These are phyloP conservation scores for Macquaria australasica DNA, from an alignment of 2,113 vertebrate genomes.

Conservation along the genomic window DNA sequence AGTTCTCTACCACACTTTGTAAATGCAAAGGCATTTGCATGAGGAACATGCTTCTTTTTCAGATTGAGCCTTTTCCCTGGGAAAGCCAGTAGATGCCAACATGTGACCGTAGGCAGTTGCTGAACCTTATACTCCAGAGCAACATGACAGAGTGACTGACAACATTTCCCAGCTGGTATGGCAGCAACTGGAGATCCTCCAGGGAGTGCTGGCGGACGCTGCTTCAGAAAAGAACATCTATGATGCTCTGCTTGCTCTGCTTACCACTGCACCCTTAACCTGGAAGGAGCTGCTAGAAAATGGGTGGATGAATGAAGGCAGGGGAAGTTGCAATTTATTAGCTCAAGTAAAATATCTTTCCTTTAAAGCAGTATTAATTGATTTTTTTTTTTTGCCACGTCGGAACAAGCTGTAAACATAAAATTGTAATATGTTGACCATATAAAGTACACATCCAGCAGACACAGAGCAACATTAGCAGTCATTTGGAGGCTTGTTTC, in stretches of 20 bases:
- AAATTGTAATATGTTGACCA: neutral
- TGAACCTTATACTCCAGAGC: conserved; percentile 27
- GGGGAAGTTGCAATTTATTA: neutral
- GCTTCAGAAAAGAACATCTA: conserved; percentile 35
- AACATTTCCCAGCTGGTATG: conserved; percentile 38
- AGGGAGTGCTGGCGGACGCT: conserved; percentile 16
- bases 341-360: neutral
- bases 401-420: neutral
- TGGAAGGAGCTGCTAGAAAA: neutral
- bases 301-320: neutral
- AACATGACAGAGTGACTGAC: conserved; percentile 49
- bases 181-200: conserved; percentile 49
- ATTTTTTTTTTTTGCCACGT: neutral
- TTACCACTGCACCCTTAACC: neutral
- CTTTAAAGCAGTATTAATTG: neutral
- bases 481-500: no score
- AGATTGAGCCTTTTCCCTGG: neutral
- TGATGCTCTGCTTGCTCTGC: neutral
- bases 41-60: neutral
- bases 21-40: neutral
- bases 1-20: neutral
- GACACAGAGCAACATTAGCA: neutral
- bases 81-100: conserved; percentile 9
- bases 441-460: neutral
- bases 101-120: conserved; percentile 2